phyloP scores from a whole-genome alignment of 1,140 invertebrate species.

The Megalopta genalis region DNA sequence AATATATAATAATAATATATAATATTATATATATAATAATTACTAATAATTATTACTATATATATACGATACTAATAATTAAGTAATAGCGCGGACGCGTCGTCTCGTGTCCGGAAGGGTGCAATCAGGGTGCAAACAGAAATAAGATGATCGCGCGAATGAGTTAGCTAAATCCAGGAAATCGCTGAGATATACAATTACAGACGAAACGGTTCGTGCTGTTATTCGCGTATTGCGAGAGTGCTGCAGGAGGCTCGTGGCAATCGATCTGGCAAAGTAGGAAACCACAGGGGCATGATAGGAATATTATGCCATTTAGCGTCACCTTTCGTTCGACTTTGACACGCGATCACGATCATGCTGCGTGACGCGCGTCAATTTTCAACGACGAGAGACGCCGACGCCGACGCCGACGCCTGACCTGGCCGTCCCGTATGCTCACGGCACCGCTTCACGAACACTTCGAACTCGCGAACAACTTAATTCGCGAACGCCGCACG shows the following conservation, averaged over 20 bases:
- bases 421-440: neutral
- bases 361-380: constrained; percentile 55
- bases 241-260: neutral
- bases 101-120: too few species aligned
- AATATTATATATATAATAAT: too few species aligned
- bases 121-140: too few species aligned
- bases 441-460: neutral
- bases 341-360: constrained; percentile 47
- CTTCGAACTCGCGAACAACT: constrained; percentile 52
- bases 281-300: constrained; percentile 12
- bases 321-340: constrained; percentile 46
- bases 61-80: too few species aligned
- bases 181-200: neutral
- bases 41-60: too few species aligned
- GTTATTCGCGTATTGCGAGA: too few species aligned
- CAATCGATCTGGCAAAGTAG: neutral
- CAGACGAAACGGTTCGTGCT: neutral
- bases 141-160: too few species aligned
- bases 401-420: too few species aligned
- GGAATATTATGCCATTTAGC: constrained; percentile 47
- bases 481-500: constrained; percentile 38
- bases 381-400: constrained; percentile 4
- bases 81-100: too few species aligned
- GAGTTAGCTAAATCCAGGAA: too few species aligned
- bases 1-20: too few species aligned